These are phyloP conservation scores for Octopus sinensis DNA, from an alignment of 1,140 invertebrate genomes.

Conservation along the genomic window DNA sequence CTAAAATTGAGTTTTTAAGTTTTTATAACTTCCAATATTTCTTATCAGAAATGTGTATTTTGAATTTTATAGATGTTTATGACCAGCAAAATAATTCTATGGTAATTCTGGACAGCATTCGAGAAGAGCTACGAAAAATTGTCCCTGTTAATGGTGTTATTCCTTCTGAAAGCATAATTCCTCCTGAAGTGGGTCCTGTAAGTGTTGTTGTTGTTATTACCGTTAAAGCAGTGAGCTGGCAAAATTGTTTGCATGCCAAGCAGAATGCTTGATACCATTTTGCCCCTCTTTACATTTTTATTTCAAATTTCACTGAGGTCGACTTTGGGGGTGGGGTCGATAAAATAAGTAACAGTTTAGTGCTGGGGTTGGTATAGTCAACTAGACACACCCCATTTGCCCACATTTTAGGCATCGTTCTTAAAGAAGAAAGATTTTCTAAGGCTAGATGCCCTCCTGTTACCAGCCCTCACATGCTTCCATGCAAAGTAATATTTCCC, in stretches of 20 bases:
- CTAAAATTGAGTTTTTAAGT: no score
- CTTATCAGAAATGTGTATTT: no score
- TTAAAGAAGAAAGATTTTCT: no score
- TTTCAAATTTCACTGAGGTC: neutral
- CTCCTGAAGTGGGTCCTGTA: slow-evolving; percentile 60
- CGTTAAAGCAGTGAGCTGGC: neutral
- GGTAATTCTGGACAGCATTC: slow-evolving; percentile 39
- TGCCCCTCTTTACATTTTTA: neutral
- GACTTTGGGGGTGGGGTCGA: neutral
- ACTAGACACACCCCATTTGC: neutral
- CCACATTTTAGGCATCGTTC: no score
- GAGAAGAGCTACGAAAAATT: slow-evolving; percentile 60
- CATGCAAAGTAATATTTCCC: no score
- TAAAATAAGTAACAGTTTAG: neutral
- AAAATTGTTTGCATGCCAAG: neutral
- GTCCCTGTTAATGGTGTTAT: slow-evolving; percentile 64
- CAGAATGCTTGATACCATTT: neutral
- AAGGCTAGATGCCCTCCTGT: no score
- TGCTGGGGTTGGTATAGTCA: neutral
- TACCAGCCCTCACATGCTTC: no score
- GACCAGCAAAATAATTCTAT: slow-evolving; percentile 25
- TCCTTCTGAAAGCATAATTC: slow-evolving; percentile 62
- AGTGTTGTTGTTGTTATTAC: slow-evolving; percentile 21
- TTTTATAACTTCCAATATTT: no score
- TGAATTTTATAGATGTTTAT: no score